Base-by-base conservation (phyloP, 1,140 invertebrate species). In the Teleopsis dalmanni region DNA sequence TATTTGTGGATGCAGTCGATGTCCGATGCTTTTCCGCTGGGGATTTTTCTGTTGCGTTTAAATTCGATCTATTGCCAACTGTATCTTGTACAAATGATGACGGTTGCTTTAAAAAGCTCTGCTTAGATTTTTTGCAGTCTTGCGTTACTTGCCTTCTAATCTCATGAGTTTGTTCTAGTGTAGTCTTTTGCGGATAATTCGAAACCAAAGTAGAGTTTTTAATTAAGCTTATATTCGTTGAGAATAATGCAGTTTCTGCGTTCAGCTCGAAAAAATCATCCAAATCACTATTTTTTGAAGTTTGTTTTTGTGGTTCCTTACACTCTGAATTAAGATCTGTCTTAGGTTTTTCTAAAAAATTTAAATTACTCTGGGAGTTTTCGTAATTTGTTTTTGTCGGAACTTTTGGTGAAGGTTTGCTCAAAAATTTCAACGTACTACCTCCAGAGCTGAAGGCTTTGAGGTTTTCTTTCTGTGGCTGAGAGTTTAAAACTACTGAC, bases 131-230 rank as follows among this genome's bases (percentile, higher is more conserved):
- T n/a, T 40, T 4, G 10, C 14, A 27, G 18, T 46, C 49, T 19
- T 21, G 33, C 13, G 45, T 51, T 21, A 51, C 46, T 11, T 51
- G 45, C 19, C 51, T 6, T 1, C 48, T 48, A 5, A 36, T 10
- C 16, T 51, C 49, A 27, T 54, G 47, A 14, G 35, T 16, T 18
- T 23, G 11, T 11, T 35, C 29, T 14, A 8, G 22, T 1, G 25
- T n/a, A 3, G 21, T 8, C 9, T 18, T 36, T 11, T 18, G 23
- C 16, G 34, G 29, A 34, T 34, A 18, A 34, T 46, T 43, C 9
- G 57, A 52, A 26, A 69, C 27, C 41, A 65, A 42, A 5, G 66
- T 70, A 5, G 66, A 70, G 37, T 70, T 70, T 37, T 63, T 69
- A n/a, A 66, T 68, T 53, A 61, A 63, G 23, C 59, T 68, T 0